A percentile compares a stretch with the other conserved stretches of the same genome.
Conservation (phyloP, 2,797 vertebrate species). For the Ptychadena robeensis region DNA sequence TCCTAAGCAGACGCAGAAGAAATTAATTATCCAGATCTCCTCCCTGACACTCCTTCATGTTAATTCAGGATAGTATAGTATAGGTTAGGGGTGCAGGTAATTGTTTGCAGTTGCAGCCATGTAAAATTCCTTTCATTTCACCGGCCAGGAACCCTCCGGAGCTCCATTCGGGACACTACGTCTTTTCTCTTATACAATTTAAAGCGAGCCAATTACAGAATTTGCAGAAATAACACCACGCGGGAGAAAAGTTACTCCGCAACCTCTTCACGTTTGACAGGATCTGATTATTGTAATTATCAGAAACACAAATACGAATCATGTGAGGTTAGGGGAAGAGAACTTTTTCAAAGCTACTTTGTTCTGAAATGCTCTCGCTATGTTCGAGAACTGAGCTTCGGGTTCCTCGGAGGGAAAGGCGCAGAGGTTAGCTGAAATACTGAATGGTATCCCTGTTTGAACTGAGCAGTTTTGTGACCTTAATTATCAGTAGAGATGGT, state of each 20-base stretch:
- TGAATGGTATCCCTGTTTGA: conserved; percentile 26
- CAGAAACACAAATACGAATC: conserved; percentile 18
- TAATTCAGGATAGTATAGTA: conserved; percentile 2
- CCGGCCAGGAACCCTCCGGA: background rate
- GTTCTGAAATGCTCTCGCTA: background rate
- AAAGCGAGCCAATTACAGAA: conserved; percentile 33
- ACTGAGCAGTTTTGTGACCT: conserved; percentile 21
- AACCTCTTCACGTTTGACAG: conserved; percentile 19
- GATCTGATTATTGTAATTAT: conserved; percentile 45
- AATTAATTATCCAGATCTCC: conserved; percentile 7
- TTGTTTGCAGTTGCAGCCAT: conserved; percentile 33
- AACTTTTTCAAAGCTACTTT: conserved; percentile 30
- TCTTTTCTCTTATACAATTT: conserved; percentile 26
- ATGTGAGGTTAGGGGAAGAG: conserved; percentile 14
- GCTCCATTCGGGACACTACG: background rate
- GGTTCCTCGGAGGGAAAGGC: conserved; percentile 9
- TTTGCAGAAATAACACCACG: conserved; percentile 30
- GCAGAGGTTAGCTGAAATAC: conserved; percentile 8
- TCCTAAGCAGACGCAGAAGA: background rate
- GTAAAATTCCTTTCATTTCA: conserved; percentile 26
- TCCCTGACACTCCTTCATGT: conserved; percentile 9
- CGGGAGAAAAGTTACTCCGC: conserved; percentile 22
- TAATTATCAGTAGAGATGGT: no score
- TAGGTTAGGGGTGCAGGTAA: conserved; percentile 27
- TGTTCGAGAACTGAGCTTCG: conserved; percentile 5